These are phyloP conservation scores for Ectemnius continuus DNA, from an alignment of 2,888 invertebrate species.

Conservation along the genomic window DNA sequence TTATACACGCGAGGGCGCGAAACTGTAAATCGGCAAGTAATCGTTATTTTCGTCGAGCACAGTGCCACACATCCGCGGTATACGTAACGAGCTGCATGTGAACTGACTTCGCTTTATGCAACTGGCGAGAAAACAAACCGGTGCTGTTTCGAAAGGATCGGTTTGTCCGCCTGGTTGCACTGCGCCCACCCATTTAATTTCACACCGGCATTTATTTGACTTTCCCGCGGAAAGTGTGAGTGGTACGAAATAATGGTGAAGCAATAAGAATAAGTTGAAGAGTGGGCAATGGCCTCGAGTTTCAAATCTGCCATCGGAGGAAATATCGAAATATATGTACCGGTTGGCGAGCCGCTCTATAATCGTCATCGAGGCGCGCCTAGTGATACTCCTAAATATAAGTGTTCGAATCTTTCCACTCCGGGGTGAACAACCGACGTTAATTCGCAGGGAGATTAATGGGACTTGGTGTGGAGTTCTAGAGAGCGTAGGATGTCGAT, in stretches of 20 bases:
- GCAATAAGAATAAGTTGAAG: too few relatives aligned
- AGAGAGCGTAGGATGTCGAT: not conserved
- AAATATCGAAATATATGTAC: not conserved
- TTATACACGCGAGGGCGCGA: not conserved
- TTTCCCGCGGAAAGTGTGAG: not conserved
- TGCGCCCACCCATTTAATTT: constrained; percentile 29
- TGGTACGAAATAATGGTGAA: not conserved
- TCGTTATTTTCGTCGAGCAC: constrained; percentile 25
- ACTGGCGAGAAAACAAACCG: constrained; percentile 42
- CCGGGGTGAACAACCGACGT: not conserved
- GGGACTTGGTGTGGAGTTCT: not conserved
- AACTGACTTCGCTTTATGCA: constrained; percentile 12
- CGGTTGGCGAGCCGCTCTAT: not conserved
- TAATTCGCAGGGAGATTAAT: not conserved
- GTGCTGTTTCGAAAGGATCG: constrained; percentile 5
- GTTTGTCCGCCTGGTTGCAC: not conserved
- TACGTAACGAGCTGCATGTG: constrained; percentile 30
- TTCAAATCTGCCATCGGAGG: not conserved
- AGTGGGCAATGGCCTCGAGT: not conserved
- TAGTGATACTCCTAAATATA: constrained; percentile 1
- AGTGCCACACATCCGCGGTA: constrained; percentile 36
- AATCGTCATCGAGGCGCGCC: not conserved
- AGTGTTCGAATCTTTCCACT: not conserved
- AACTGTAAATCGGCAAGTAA: constrained; percentile 5
- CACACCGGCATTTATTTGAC: constrained; percentile 5